Evolutionary conservation across 2,888 invertebrate genomes (phyloP).

Genomic region (Xanthia icteritia): DNA sequence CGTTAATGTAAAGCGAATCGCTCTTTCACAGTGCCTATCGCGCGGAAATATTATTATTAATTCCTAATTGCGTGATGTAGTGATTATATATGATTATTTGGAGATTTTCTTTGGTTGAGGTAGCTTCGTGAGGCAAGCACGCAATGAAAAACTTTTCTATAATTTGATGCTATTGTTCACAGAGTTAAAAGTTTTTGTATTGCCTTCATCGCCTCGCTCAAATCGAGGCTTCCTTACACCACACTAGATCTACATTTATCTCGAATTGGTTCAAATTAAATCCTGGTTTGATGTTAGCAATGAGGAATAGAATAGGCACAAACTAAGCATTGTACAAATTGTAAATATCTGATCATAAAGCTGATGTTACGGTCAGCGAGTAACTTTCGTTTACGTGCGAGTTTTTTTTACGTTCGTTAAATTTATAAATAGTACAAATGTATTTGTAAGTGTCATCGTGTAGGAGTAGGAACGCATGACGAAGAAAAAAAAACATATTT

Average conservation of each 20-base stretch:
- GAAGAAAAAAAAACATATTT: constrained; percentile 69
- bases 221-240: constrained; percentile 29
- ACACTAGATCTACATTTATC: constrained; percentile 23
- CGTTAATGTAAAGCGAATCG: constrained; percentile 61
- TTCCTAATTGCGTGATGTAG: constrained; percentile 61
- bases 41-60: constrained; percentile 60
- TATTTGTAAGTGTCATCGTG: constrained; percentile 81
- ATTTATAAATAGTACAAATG: constrained; percentile 89
- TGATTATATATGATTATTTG: constrained; percentile 44
- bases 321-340: constrained; percentile 75
- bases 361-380: constrained; percentile 72
- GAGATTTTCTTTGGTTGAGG: constrained; percentile 40
- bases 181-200: constrained; percentile 14
- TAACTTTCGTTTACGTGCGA: constrained; percentile 74
- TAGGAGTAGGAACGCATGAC: constrained; percentile 52
- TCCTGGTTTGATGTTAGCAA: constrained; percentile 56
- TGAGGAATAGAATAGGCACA: constrained; percentile 64
- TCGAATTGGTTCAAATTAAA: constrained; percentile 48
- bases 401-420: constrained; percentile 74
- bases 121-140: constrained; percentile 23
- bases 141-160: constrained; percentile 13
- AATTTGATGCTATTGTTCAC: constrained; percentile 1
- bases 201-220: constrained; percentile 1
- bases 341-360: constrained; percentile 80
- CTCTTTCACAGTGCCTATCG: constrained; percentile 70